Evolutionary conservation across 2,797 vertebrate genomes (phyloP), one percentile per base, ranked within the genome.

Genomic region (Myoxocephalus aenaeus): DNA sequence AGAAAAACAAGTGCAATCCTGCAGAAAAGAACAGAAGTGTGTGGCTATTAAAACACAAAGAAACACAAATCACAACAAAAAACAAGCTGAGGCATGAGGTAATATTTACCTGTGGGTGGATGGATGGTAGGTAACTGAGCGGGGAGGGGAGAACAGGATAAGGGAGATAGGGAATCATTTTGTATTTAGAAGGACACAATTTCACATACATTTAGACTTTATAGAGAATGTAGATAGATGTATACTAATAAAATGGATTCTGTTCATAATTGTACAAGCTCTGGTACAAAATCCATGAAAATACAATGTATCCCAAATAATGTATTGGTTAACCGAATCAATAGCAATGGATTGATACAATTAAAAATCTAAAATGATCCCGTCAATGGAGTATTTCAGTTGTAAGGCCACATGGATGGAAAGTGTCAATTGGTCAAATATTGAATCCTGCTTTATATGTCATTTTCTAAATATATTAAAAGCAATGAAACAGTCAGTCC

Each of bases 61-160:
- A 70, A 50, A 46, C 46, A 40, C 48, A 53, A 70, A 70, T 70
- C 15, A 65, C n/a, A 56, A 53, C 36, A 13, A 59, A 68, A 59
- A 53, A 63, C 3, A 62, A 59, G 46, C 9, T 20, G 20, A 62
- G 42, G 29, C 22, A 40, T 44, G 6, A 64, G 20, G 53, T 67
- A 22, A 46, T 57, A 32, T 57, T 13, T 50, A 20, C 44, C 1
- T 54, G 42, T 51, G n/a, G 13, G 14, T 13, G 34, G 38, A 71
- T 27, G 57, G 40, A 32, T 32, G 32, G 32, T 42, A 38, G 42
- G 17, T 25, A 59, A 20, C 36, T 48, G 65, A 72, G 67, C 20
- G 20, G 34, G 22, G 7, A 22, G 38, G 62, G 20, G 18, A 70
- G 50, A 74, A 67, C 8, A 61, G 18, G 59, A 61, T 54, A 25